Conservation (phyloP, 2,113 vertebrate genomes). For the Phalacrocorax aristotelis region DNA sequence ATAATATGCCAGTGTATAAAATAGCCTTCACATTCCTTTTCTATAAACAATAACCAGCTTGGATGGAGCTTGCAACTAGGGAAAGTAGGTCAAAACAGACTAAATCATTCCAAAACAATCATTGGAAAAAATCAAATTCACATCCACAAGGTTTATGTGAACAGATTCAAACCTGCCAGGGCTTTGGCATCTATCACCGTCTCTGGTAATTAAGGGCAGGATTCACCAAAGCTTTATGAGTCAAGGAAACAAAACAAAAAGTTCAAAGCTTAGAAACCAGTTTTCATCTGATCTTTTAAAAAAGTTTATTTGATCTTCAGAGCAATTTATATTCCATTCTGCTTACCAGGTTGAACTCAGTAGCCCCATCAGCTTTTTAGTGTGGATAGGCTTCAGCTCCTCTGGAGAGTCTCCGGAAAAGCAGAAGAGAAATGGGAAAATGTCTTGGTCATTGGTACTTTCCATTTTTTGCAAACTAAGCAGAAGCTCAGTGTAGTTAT, state of each 20-base stretch:
- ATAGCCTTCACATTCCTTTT: neutral
- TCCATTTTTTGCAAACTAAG: neutral
- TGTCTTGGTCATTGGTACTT: neutral
- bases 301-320: neutral
- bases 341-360: neutral
- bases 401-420: neutral
- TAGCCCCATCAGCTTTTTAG: neutral
- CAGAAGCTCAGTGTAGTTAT: neutral
- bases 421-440: neutral
- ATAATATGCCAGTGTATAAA: neutral
- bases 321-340: neutral
- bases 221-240: conserved; percentile 23
- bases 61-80: neutral
- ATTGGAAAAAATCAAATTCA: conserved; percentile 33
- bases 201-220: neutral
- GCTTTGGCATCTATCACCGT: neutral
- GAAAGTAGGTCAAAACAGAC: conserved; percentile 51
- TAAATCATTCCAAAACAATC: conserved; percentile 45
- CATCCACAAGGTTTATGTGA: conserved; percentile 19
- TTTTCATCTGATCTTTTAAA: neutral
- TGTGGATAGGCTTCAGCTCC: neutral
- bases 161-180: conserved; percentile 53
- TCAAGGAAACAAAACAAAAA: conserved; percentile 33
- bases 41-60: neutral
- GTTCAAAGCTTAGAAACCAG: neutral